These are phyloP conservation scores for Silurus meridionalis DNA, from an alignment of 2,113 vertebrate species.

Conservation along the genomic window DNA sequence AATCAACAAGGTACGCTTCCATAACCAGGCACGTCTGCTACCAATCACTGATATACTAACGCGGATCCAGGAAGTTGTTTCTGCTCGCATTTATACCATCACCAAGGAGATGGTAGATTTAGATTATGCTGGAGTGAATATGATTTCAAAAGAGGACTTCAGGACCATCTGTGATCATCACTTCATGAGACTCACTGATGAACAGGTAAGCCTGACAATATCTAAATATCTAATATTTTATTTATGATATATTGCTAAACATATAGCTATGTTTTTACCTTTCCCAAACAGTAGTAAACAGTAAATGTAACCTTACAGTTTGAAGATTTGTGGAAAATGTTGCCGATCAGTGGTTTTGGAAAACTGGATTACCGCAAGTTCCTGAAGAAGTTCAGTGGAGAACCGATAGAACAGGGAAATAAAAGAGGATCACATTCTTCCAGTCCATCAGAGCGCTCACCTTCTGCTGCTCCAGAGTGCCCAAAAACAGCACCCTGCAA, in stretches of 20 bases:
- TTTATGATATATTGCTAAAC: too few species aligned
- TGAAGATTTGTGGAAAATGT: constrained; percentile 71
- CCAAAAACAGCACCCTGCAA: constrained; percentile 45
- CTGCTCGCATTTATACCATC: constrained; percentile 58
- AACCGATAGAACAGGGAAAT: background rate
- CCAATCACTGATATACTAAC: constrained; percentile 62
- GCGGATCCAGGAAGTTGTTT: constrained; percentile 58
- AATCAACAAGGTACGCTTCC: constrained; percentile 60
- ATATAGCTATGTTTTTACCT: background rate
- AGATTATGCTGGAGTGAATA: constrained; percentile 56
- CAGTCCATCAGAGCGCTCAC: background rate
- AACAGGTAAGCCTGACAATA: constrained; percentile 64
- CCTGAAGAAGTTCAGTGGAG: constrained; percentile 64
- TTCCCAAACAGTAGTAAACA: background rate
- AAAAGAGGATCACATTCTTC: background rate
- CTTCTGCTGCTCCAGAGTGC: constrained; percentile 4
- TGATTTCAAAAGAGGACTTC: constrained; percentile 67
- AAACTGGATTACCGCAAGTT: constrained; percentile 66
- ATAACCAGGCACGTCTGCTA: constrained; percentile 57
- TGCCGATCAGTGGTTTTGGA: constrained; percentile 63
- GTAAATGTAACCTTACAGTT: constrained; percentile 60
- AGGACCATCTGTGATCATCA: constrained; percentile 61
- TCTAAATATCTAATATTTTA: background rate
- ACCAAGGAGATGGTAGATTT: constrained; percentile 64
- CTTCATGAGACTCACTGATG: constrained; percentile 68